Conservation (phyloP, 2,797 vertebrate species). For the Uromys caudimaculatus region DNA sequence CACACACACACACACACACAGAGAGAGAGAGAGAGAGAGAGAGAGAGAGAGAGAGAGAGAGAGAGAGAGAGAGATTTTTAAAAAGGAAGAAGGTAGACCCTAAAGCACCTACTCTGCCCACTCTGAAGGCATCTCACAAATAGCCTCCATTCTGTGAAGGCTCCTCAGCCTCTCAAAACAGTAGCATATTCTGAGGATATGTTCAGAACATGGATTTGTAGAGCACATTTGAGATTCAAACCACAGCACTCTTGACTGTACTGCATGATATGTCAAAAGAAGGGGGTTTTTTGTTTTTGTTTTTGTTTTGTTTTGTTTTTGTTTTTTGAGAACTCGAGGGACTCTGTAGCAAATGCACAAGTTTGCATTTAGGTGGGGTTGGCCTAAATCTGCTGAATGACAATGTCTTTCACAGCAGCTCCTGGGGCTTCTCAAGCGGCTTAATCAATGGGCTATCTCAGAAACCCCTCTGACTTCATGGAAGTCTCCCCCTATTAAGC, state of each 20-base stretch:
- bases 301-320: too few species aligned
- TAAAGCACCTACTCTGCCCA: neutral
- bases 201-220: neutral
- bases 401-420: neutral
- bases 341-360: conserved; percentile 6
- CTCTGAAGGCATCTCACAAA: neutral
- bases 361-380: neutral
- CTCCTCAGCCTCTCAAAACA: neutral
- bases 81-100: neutral
- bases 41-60: too few species aligned
- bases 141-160: neutral
- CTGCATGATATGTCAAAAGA: neutral
- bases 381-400: conserved; percentile 45
- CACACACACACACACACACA: neutral
- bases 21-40: neutral
- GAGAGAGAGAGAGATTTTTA: neutral
- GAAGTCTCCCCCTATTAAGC: conserved; percentile 7
- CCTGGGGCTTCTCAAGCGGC: conserved; percentile 16
- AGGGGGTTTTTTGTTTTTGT: neutral
- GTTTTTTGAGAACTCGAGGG: neutral
- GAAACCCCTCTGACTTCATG: conserved; percentile 47
- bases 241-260: neutral
- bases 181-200: neutral
- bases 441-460: neutral
- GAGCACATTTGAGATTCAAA: neutral